Evolutionary conservation across 2,113 vertebrate species (phyloP).

Genomic region (Naja naja): DNA sequence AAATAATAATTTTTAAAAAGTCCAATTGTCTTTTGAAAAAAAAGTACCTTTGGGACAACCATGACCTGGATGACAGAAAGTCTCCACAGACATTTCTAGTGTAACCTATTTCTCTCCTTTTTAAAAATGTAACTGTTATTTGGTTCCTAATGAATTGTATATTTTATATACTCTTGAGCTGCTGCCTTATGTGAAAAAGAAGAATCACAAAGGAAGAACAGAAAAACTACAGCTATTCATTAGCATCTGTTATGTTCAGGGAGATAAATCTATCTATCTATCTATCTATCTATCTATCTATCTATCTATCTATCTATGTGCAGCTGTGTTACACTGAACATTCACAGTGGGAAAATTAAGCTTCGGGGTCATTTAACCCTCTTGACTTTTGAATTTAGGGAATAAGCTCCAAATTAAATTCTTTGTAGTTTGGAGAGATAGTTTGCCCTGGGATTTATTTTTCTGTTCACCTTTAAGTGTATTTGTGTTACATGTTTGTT

Average conservation of each 20-base stretch:
- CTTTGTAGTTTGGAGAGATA: background rate
- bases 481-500: background rate
- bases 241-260: background rate
- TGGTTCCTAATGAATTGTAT: background rate
- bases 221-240: background rate
- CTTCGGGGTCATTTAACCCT: background rate
- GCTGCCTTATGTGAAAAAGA: background rate
- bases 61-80: background rate
- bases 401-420: background rate
- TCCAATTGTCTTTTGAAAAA: background rate
- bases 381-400: background rate
- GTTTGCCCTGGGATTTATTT: background rate
- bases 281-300: too few species aligned
- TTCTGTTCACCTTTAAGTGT: background rate
- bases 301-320: background rate
- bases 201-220: background rate
- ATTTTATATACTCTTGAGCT: background rate
- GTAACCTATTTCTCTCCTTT: background rate
- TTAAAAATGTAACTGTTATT: background rate
- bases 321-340: background rate
- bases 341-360: background rate
- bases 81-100: background rate
- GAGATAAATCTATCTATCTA: background rate
- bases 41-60: background rate
- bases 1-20: background rate